Conservation (phyloP, 1,140 invertebrate species). For the Hycleus phaleratus region DNA sequence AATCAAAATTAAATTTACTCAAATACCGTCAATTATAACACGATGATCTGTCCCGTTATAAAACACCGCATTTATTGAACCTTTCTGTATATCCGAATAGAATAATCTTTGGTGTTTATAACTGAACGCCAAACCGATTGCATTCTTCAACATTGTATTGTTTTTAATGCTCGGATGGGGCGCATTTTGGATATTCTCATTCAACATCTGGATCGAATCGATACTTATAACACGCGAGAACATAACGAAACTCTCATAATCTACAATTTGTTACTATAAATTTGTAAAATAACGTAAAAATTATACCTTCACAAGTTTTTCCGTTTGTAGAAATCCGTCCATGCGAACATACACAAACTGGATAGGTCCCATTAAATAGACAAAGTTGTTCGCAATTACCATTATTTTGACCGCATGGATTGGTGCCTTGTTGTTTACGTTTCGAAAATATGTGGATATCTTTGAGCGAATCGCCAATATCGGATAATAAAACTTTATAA, state of each 20-base stretch:
- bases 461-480: constrained; percentile 60
- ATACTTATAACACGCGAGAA: constrained; percentile 66
- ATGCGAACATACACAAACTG: constrained; percentile 67
- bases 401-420: constrained; percentile 63
- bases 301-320: constrained; percentile 52
- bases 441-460: constrained; percentile 60
- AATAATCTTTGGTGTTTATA: constrained; percentile 62
- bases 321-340: constrained; percentile 57
- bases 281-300: background rate
- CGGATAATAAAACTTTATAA: constrained; percentile 47
- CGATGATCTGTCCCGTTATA: constrained; percentile 71
- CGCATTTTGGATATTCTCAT: constrained; percentile 61
- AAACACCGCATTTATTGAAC: constrained; percentile 72
- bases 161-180: constrained; percentile 68
- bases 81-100: constrained; percentile 81
- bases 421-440: constrained; percentile 49
- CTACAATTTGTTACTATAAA: constrained; percentile 39
- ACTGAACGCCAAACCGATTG: constrained; percentile 76
- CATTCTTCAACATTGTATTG: constrained; percentile 66
- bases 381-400: constrained; percentile 70
- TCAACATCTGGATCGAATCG: constrained; percentile 68
- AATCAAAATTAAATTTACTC: background rate
- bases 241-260: constrained; percentile 67
- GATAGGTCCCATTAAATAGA: constrained; percentile 60
- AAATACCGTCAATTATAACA: constrained; percentile 59